Evolutionary conservation across 2,113 vertebrate species (phyloP), one percentile per base, ranked within the genome.

Genomic region (Thalassarche chlororhynchos): DNA sequence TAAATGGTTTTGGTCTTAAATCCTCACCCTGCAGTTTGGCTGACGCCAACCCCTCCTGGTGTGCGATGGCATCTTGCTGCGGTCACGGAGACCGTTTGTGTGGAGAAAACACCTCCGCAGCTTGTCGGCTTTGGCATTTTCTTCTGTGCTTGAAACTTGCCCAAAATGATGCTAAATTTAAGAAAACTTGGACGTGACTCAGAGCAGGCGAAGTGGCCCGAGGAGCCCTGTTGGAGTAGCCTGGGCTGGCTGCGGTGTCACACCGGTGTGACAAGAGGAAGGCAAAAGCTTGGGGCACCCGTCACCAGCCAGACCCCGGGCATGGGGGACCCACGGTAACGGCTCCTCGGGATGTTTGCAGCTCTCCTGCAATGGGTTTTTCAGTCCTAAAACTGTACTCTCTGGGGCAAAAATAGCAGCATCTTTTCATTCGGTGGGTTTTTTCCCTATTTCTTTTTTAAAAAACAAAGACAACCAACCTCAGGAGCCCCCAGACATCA

Each of bases 311-410:
- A 26, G 71, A 57, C 19, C 24, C 20, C 11, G 36, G 61, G n/a
- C 47, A 23, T 0, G 0, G 12, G 24, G 23, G 7, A 46, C 55
- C 28, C 17, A 0, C 1, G 21, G 25, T 16, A 19, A 44, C 0
- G 1, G 36, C 61, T 55, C 20, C 29, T 38, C 4, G 1, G 34
- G 26, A 3, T 21, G 31, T 14, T 18, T 24, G 55, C 26, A 28
- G 24, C 52, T 58, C 46, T 74, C 60, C 40, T 28, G 34, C 24
- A 5, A 3, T 9, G 61, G 8, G 42, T 4, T 34, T 46, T 71
- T 20, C 60, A 36, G 36, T 21, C 51, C n/a, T 12, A 20, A 46
- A 60, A 9, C 5, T 5, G 6, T 6, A 4, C 21, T 32, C 10
- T 14, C 29, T 1, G 12, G 4, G 52, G 26, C 26, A 79, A 52